Evolutionary conservation across 64 coral and sea anemone genomes (phyloP).

Genomic region (Stichodactyla helianthus): DNA sequence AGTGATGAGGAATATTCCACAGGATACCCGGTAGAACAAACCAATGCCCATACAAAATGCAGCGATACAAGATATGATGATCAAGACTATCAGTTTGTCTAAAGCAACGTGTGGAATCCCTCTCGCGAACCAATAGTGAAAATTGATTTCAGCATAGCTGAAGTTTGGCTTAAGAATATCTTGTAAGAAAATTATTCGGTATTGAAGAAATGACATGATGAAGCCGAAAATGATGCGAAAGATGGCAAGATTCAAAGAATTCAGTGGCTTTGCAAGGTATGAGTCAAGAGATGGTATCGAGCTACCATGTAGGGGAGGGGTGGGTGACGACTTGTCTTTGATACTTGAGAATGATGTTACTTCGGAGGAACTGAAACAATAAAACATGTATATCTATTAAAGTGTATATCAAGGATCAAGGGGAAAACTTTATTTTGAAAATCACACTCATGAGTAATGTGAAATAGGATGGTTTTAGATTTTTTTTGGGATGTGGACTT

Average conservation of each 20-base stretch:
- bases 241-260: slow-evolving; percentile 38
- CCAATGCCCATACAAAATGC: slow-evolving; percentile 46
- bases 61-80: slow-evolving; percentile 19
- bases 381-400: not conserved
- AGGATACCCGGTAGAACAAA: slow-evolving; percentile 41
- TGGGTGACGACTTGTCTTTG: not conserved
- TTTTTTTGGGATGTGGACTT: too few relatives aligned
- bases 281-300: not conserved
- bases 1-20: slow-evolving; percentile 37
- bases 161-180: slow-evolving; percentile 37
- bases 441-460: too few relatives aligned
- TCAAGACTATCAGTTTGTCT: slow-evolving; percentile 16
- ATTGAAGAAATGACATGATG: slow-evolving; percentile 52
- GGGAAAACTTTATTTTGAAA: too few relatives aligned
- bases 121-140: slow-evolving; percentile 55
- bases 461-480: too few relatives aligned
- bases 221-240: slow-evolving; percentile 50
- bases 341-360: not conserved
- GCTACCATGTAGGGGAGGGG: not conserved
- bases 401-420: too few relatives aligned
- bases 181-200: slow-evolving; percentile 42
- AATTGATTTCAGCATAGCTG: slow-evolving; percentile 48
- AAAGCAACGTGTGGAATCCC: slow-evolving; percentile 23
- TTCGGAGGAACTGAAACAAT: not conserved
- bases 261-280: slow-evolving; percentile 10